phyloP scores from a whole-genome alignment of 1,140 invertebrate genomes.

The Andrena cerasifolii region DNA sequence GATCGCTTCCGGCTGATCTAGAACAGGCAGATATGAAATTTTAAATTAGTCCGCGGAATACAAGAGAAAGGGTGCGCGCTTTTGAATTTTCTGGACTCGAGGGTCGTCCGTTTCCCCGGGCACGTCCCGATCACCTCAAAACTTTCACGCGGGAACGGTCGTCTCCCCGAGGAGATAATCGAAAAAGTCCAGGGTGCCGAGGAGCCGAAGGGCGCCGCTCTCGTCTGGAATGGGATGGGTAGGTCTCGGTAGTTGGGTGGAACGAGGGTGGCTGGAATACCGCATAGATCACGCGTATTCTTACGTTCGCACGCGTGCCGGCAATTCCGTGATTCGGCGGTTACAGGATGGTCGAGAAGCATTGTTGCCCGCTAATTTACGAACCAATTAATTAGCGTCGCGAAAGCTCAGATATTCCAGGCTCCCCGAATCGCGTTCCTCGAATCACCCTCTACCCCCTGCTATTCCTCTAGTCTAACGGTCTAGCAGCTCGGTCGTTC shows the following conservation, averaged over 20 bases:
- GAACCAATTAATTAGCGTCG: slow-evolving; percentile 79
- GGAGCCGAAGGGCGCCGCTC: not conserved
- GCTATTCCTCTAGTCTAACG: too few species aligned
- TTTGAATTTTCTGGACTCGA: too few species aligned
- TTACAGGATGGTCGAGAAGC: slow-evolving; percentile 47
- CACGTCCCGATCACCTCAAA: too few species aligned
- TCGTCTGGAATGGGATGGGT: not conserved
- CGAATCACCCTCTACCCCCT: slow-evolving; percentile 3
- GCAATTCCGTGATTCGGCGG: slow-evolving; percentile 63
- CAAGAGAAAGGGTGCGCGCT: too few species aligned
- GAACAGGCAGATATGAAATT: slow-evolving; percentile 11
- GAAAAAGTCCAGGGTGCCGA: slow-evolving; percentile 10
- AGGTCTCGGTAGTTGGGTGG: not conserved
- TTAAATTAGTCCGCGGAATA: not conserved
- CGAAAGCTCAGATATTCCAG: slow-evolving; percentile 63
- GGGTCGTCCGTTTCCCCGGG: too few species aligned
- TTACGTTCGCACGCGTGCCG: slow-evolving; percentile 69
- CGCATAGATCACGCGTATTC: slow-evolving; percentile 77
- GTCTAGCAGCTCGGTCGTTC: not conserved
- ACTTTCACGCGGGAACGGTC: too few species aligned
- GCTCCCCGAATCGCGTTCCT: slow-evolving; percentile 37
- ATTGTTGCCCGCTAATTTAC: slow-evolving; percentile 80
- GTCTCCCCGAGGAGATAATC: too few species aligned
- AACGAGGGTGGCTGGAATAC: slow-evolving; percentile 64
- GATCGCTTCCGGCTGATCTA: slow-evolving; percentile 4